Conservation (phyloP, 2,888 invertebrate species). For the Clostera curtula region DNA sequence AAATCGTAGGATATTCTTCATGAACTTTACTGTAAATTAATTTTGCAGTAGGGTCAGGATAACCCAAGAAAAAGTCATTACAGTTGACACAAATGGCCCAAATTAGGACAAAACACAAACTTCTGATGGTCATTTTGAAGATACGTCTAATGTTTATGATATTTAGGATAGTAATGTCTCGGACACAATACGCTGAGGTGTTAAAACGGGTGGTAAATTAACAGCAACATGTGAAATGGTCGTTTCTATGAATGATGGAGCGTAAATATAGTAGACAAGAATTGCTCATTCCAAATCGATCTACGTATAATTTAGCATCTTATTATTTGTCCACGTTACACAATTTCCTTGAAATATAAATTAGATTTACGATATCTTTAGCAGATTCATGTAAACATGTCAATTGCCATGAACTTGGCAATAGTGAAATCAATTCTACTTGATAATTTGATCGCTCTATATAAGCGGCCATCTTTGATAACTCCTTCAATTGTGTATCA, state of each 20-base stretch:
- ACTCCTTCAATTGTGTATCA: conserved; percentile 8
- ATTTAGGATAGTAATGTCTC: conserved; percentile 6
- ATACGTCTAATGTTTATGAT: conserved; percentile 4
- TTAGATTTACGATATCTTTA: not conserved
- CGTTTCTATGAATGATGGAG: conserved; percentile 6
- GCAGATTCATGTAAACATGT: not conserved
- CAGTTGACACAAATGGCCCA: conserved; percentile 7
- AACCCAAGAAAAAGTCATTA: conserved; percentile 33
- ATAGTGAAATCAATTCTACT: not conserved
- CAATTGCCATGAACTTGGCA: not conserved
- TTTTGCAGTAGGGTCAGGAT: conserved; percentile 42
- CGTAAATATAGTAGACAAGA: conserved; percentile 7
- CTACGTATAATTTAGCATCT: not conserved
- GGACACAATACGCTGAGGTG: conserved; percentile 1
- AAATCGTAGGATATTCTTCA: conserved; percentile 51
- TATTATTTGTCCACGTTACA: too few relatives aligned
- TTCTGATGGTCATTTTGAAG: conserved; percentile 8
- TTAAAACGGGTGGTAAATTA: conserved; percentile 2
- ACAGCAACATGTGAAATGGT: conserved; percentile 3
- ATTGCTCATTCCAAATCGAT: not conserved
- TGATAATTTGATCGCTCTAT: not conserved
- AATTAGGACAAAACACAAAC: conserved; percentile 4
- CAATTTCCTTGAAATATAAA: not conserved
- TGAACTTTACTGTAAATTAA: conserved; percentile 52
- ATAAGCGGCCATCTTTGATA: not conserved